phyloP scores from a whole-genome alignment of 1,140 invertebrate genomes.

The Melitaea cinxia region DNA sequence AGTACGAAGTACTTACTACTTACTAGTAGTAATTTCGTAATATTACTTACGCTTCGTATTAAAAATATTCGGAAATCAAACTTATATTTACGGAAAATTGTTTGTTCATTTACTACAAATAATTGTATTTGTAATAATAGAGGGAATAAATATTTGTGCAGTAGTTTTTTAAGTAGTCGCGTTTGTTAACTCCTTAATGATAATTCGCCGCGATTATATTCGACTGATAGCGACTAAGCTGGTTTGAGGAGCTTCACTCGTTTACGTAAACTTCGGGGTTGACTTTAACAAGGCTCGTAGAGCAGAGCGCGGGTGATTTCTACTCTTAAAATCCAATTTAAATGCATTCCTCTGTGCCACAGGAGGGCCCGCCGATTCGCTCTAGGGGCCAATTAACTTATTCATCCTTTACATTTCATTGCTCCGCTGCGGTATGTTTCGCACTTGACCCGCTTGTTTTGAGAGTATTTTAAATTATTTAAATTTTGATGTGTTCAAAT shows the following conservation, averaged over 20 bases:
- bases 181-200: background rate
- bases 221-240: constrained; percentile 22
- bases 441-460: constrained; percentile 8
- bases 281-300: constrained; percentile 76
- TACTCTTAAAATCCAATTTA: constrained; percentile 81
- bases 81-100: no score
- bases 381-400: constrained; percentile 67
- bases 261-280: constrained; percentile 81
- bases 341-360: constrained; percentile 80
- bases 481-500: background rate
- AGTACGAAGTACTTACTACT: no score
- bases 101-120: background rate
- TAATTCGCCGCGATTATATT: background rate
- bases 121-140: background rate
- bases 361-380: constrained; percentile 76
- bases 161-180: background rate
- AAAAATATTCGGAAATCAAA: no score
- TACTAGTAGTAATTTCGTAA: no score
- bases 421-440: constrained; percentile 55
- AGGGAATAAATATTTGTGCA: background rate
- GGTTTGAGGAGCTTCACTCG: constrained; percentile 65
- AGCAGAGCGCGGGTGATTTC: constrained; percentile 73
- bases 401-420: constrained; percentile 80
- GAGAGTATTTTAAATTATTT: background rate
- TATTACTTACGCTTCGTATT: no score